These are phyloP conservation scores for Cotesia glomerata DNA, from an alignment of 1,140 invertebrate genomes.

Conservation along the genomic window DNA sequence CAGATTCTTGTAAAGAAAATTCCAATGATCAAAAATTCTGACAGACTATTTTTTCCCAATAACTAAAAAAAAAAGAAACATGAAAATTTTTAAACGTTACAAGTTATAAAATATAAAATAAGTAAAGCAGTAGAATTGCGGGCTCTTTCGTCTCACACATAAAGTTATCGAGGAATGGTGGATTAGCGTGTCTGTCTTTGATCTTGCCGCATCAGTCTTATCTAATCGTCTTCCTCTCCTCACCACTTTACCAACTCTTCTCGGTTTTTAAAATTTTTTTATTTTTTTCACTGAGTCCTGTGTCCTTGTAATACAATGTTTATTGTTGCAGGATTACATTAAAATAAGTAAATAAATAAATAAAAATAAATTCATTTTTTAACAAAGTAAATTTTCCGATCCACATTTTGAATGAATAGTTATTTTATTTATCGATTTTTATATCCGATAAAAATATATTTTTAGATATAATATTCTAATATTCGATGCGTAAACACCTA, in stretches of 20 bases:
- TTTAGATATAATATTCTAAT: too few species aligned
- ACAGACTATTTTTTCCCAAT: background rate
- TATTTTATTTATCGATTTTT: too few species aligned
- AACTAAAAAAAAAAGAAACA: background rate
- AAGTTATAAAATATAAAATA: background rate
- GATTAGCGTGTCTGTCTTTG: slow-evolving; percentile 55
- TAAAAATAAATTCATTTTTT: too few species aligned
- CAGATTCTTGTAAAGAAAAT: too few species aligned
- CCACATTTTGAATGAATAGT: too few species aligned
- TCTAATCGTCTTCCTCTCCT: slow-evolving; percentile 46
- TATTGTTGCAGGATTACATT: background rate
- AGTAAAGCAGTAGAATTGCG: background rate
- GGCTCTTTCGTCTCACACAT: slow-evolving; percentile 18
- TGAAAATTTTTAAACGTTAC: slow-evolving; percentile 1
- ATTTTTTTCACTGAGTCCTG: slow-evolving; percentile 10
- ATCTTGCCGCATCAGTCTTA: slow-evolving; percentile 52
- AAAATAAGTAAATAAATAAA: too few species aligned
- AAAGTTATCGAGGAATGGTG: slow-evolving; percentile 51
- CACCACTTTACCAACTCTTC: slow-evolving; percentile 33
- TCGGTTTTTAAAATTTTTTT: slow-evolving; percentile 31
- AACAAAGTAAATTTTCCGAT: too few species aligned
- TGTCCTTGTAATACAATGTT: too few species aligned
- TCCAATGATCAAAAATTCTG: background rate
- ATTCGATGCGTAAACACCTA: too few species aligned
- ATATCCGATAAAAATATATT: too few species aligned